Base-by-base conservation (phyloP, 2,113 vertebrate genomes). In the Forbesichthys papilliferus region DNA sequence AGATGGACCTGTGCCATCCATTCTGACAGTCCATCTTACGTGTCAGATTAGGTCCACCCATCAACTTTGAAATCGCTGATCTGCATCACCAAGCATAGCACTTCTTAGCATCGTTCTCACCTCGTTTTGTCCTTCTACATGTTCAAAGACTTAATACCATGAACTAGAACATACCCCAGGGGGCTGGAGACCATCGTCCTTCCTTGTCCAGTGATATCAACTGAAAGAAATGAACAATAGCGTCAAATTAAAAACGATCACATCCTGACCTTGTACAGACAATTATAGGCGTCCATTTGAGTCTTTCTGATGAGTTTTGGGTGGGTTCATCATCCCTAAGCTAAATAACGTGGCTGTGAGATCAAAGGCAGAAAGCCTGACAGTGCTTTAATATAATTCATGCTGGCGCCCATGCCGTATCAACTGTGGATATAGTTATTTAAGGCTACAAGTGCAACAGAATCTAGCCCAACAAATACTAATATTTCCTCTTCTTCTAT, bases 191-290 rank as follows among this genome's bases (percentile, higher is more conserved):
- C 68, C 60, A 62, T 74, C 73, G 48, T 16, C 48, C 0, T 58
- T 60, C 42, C 80, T 81, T 72, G 81, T 86, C 64, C 65, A 61
- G 54, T 20, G 55, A 84, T 86, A 80, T 88, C 81, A 87, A 84
- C 74, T 58, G 63, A 71, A 74, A 80, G 78, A 84, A 86, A 84
- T 82, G 73, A 87, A 82, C 80, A 86, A 83, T 81, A 71, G 64
- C 34, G 57, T 64, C 64, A 87, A 88, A 85, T 88, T 84, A 84
- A 83, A 81, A 85, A 74, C 66, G 73, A 80, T 80, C 73, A 75
- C 77, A 77, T 80, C 9, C 52, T 85, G 88, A 89, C 89, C 89
- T 89, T 89, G 88, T 62, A 68, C 77, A 85, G 87, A 89, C 86
- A 87, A 89, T 91, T 91, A 88, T 82, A 85, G 81, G 74, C 51